Evolutionary conservation across 1,140 invertebrate genomes (phyloP).

Genomic region (Drosophila pallidifrons): DNA sequence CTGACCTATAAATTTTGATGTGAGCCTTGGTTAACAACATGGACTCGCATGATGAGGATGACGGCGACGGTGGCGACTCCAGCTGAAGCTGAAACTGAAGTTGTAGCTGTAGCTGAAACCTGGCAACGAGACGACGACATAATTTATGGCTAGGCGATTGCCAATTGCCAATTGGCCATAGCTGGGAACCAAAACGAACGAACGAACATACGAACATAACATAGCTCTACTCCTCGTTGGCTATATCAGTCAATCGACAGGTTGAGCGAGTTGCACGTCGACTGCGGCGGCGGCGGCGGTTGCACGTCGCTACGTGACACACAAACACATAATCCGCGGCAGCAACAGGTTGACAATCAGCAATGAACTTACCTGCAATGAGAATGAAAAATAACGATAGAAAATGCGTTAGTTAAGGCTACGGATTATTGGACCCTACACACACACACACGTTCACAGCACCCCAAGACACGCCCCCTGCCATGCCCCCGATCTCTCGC

Average conservation of each 20-base stretch:
- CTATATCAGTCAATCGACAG: conserved; percentile 65
- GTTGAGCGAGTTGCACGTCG: conserved; percentile 67
- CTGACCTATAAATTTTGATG: conserved; percentile 85
- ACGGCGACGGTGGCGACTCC: conserved; percentile 13
- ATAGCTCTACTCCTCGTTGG: conserved; percentile 33
- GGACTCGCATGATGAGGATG: conserved; percentile 35
- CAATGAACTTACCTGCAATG: conserved; percentile 62
- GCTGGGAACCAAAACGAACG: conserved; percentile 38
- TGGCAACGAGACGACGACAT: conserved; percentile 61
- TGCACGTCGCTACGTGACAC: conserved; percentile 51
- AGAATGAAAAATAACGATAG: conserved; percentile 50
- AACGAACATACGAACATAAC: conserved; percentile 51
- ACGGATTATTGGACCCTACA: conserved; percentile 32
- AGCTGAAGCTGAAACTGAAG: background rate
- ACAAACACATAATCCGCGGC: conserved; percentile 55
- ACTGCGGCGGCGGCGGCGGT: background rate
- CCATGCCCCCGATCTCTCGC: background rate
- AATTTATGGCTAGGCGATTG: conserved; percentile 71
- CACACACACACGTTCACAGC: background rate
- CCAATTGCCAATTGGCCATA: conserved; percentile 53
- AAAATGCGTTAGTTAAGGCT: conserved; percentile 62
- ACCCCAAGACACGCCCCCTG: background rate
- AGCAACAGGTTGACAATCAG: conserved; percentile 59
- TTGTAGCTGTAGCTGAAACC: background rate
- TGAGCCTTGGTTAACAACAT: conserved; percentile 64